Evolutionary conservation across 2,113 vertebrate species (phyloP), one percentile per base, ranked within the genome.

Genomic region (Pygoscelis antarcticus): DNA sequence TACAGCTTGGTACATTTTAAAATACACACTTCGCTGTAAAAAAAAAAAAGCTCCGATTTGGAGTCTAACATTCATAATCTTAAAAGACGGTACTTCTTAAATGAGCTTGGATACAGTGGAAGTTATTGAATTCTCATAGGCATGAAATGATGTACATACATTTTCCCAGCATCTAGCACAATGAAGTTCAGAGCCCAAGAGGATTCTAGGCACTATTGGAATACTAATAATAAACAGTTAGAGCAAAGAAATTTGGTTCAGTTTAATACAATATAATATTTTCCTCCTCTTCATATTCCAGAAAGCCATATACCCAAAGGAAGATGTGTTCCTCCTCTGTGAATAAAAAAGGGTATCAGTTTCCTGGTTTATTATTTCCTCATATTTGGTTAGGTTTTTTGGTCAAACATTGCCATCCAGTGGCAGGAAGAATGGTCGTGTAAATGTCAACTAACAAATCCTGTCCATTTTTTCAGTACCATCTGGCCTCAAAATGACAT

Each of bases 381-480:
- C 58, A 3, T 5, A 10, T 11, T 17, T 6, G 7, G 2, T 62
- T 61, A 8, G 11, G 8, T 13, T 85, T 92, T 90, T 44, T 58
- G 69, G 76, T 93, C 94, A 78, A 96, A 97, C 20, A 97, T 87
- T 96, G 97, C 97, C 97, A 97, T 94, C 97, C 93, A 93, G 93
- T 94, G 97, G 97, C 74, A 58, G 18, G 22, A 94, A 42, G 49
- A 88, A 9, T 9, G 2, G 21, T 4, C 70, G 26, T 77, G 26
- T 21, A 75, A 68, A 30, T 29, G 47, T 42, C 77, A 57, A 0
- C 16, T 20, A 57, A 82, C 34, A 87, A 66, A 92, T 44, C 21
- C 30, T 55, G 18, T 9, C 51, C 42, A 13, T 51, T 51, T 25
- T 74, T 3, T 26, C n/a, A 14, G n/a, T 32, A 57, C 30, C 42